Conservation (phyloP, 2,797 vertebrate species). For the Ceryle rudis region DNA sequence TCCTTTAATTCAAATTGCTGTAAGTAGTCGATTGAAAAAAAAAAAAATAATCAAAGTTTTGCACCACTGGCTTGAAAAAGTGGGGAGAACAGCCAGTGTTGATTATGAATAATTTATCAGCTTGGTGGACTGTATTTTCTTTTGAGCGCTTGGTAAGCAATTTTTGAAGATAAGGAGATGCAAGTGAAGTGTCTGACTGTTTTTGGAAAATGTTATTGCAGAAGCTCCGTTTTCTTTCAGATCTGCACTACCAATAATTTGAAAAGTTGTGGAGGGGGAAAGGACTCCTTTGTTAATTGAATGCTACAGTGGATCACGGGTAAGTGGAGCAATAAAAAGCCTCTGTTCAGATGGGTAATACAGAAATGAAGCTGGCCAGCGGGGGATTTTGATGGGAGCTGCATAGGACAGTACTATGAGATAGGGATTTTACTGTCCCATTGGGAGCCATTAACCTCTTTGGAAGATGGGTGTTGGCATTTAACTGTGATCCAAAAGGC, state of each 20-base stretch:
- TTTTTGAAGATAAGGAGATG: not conserved
- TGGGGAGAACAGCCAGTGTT: not conserved
- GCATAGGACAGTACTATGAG: not conserved
- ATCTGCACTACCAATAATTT: not conserved
- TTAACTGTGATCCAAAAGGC: not conserved
- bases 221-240: not conserved
- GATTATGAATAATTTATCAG: not conserved
- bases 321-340: not conserved
- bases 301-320: not conserved
- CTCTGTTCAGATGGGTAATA: not conserved
- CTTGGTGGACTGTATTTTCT: not conserved
- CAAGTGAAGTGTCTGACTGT: not conserved
- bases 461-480: not conserved
- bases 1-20: not conserved
- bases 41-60: not conserved
- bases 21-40: not conserved
- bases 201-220: not conserved
- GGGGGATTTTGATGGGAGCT: not conserved
- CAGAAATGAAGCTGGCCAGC: not conserved
- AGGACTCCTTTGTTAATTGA: not conserved
- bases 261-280: not conserved
- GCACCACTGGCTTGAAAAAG: not conserved
- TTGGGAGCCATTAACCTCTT: not conserved
- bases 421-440: not conserved
- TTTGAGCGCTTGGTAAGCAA: not conserved